A percentile compares a stretch with the other conserved stretches of the same genome.
These are phyloP conservation scores for Penaeus vannamei DNA, from an alignment of 1,140 invertebrate species.

Conservation along the genomic window DNA sequence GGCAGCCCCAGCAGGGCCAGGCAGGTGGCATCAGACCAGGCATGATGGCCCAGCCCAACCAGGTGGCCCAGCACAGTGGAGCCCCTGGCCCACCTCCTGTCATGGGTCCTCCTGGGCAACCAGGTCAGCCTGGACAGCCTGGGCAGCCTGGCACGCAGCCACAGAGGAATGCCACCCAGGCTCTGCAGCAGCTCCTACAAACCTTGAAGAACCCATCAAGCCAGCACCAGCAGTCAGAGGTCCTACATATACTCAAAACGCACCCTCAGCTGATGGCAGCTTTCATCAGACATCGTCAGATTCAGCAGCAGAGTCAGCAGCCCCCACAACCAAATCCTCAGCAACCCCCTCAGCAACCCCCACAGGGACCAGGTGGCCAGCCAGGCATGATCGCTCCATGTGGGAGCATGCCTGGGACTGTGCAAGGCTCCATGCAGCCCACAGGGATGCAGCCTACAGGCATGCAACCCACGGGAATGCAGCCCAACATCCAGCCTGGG, in stretches of 20 bases:
- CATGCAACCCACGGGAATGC: conserved; percentile 70
- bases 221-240: conserved; percentile 92
- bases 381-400: conserved; percentile 68
- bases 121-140: conserved; percentile 56
- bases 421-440: conserved; percentile 63
- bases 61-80: too few relatives aligned
- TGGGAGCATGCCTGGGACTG: conserved; percentile 55
- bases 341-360: conserved; percentile 73
- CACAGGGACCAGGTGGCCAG: conserved; percentile 70
- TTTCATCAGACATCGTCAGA: conserved; percentile 93
- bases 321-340: conserved; percentile 62
- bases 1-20: conserved; percentile 56
- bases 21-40: conserved; percentile 65
- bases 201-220: conserved; percentile 89
- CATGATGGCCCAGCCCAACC: conserved; percentile 64
- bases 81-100: too few relatives aligned
- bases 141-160: conserved; percentile 67
- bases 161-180: conserved; percentile 80
- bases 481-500: conserved; percentile 69
- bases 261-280: conserved; percentile 97
- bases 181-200: conserved; percentile 90
- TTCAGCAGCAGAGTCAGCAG: conserved; percentile 70
- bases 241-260: conserved; percentile 91
- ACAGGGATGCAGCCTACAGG: conserved; percentile 56
- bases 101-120: too few relatives aligned